Evolutionary conservation across 2,797 vertebrate genomes (phyloP).

Genomic region (Tenualosa thibaudeaui): DNA sequence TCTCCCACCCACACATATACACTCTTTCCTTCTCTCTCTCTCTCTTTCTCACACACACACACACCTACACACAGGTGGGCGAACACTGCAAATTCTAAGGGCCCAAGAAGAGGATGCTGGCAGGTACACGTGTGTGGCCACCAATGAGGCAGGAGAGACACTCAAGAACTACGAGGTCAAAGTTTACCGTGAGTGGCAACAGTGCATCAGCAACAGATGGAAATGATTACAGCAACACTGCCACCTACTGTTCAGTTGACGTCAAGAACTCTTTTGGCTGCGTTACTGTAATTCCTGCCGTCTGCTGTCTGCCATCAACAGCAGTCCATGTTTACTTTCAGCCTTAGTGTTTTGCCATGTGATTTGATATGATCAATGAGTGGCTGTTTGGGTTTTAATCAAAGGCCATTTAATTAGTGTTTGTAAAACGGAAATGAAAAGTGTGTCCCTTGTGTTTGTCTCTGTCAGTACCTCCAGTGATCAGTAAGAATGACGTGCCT

Average conservation of each 20-base stretch:
- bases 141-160: conserved; percentile 92
- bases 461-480: conserved; percentile 89
- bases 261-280: background rate
- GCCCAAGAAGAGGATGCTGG: conserved; percentile 86
- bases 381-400: background rate
- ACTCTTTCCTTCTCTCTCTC: background rate
- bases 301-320: background rate
- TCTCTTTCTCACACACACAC: background rate
- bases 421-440: background rate
- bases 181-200: conserved; percentile 84
- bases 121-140: conserved; percentile 90
- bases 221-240: background rate
- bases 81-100: conserved; percentile 90
- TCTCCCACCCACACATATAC: background rate
- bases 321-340: background rate
- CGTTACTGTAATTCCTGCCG: background rate
- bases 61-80: conserved; percentile 77
- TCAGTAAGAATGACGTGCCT: conserved; percentile 83
- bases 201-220: background rate
- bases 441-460: conserved; percentile 13
- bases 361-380: background rate
- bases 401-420: background rate
- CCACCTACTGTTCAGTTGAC: background rate
- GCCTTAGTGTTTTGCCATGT: no score
- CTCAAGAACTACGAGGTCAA: conserved; percentile 92